Base-by-base conservation (phyloP, 2,797 vertebrate species). In the Sphenopsis melanotis region DNA sequence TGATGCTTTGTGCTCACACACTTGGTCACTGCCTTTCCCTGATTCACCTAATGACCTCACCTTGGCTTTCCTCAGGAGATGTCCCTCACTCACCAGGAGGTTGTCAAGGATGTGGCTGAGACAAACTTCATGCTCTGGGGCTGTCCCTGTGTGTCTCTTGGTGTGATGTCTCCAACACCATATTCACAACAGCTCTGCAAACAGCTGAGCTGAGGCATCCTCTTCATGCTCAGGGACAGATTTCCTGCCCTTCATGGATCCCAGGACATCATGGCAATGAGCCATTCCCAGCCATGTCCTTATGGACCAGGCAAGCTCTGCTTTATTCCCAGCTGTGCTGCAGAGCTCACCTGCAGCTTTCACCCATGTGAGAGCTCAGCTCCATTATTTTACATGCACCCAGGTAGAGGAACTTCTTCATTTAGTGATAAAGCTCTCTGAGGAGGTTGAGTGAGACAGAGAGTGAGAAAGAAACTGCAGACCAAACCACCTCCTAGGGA, bases 201-300 rank as follows among this genome's bases (percentile, higher is more conserved):
- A 27, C 16, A 87, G 8, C 18, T 61, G 42, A 46, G 11, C 34
- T 47, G 41, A 55, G 24, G 50, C 50, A 76, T 37, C 26, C 9
- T 79, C 44, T 42, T 12, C 21, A 24, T 42, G 42, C 57, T 63
- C 80, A 57, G 59, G 53, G 59, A 44, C 37, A 70, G 37, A 36
- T 6, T 53, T 79, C 26, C 30, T 39, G 20, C 32, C 21, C 23
- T 55, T 34, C 17, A 1, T 26, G 15, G 19, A 29, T 84, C 68
- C 36, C 39, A 37, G 0, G 0, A 26, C 14, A 55, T 4, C 7
- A 3, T 0, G 0, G 30, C 23, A 70, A 29, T 14, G 10, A 68
- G 6, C 8, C 42, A n/a, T 46, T 41, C 66, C 56, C 74, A 86
- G 61, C 37, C 46, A 11, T 17, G 14, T 18, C 19, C 53, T 65